Percentiles rank a stretch among this genome's conserved stretches.
Evolutionary conservation across 1,140 invertebrate genomes (phyloP).

Genomic region (Polypedilum pembai): DNA sequence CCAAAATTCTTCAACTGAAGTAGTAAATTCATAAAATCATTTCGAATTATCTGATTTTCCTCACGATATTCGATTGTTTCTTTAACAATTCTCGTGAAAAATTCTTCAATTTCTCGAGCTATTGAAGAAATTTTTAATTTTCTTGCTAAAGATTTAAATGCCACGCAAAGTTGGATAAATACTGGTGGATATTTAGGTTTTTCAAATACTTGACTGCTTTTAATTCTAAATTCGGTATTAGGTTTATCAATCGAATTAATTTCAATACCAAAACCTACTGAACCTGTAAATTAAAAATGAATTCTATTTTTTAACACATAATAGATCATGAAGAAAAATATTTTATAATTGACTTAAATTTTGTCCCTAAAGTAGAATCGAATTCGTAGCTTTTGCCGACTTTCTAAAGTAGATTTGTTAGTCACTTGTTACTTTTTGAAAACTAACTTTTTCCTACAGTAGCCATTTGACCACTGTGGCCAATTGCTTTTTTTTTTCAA

Average conservation of each 20-base stretch:
- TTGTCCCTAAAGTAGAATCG: no score
- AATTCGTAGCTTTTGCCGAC: no score
- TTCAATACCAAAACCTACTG: neutral
- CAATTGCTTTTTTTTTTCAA: no score
- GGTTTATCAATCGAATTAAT: neutral
- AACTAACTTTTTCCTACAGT: no score
- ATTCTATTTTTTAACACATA: no score
- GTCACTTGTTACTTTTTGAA: no score
- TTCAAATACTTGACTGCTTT: neutral
- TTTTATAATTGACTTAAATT: no score
- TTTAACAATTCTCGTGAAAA: conserved; percentile 37
- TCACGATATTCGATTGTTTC: conserved; percentile 39
- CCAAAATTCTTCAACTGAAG: conserved; percentile 34
- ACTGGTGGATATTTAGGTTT: neutral
- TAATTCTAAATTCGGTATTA: neutral
- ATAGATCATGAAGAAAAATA: no score
- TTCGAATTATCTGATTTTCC: conserved; percentile 37
- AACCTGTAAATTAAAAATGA: neutral
- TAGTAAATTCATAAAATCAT: conserved; percentile 48
- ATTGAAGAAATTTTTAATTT: neutral
- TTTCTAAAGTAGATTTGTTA: no score
- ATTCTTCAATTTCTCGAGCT: conserved; percentile 31
- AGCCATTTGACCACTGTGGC: no score
- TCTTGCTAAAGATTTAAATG: neutral
- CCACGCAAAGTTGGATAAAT: neutral